A percentile compares a stretch with the other conserved stretches of the same genome.
Evolutionary conservation across 2,113 vertebrate species (phyloP).

Genomic region (Pseudopodoces humilis): DNA sequence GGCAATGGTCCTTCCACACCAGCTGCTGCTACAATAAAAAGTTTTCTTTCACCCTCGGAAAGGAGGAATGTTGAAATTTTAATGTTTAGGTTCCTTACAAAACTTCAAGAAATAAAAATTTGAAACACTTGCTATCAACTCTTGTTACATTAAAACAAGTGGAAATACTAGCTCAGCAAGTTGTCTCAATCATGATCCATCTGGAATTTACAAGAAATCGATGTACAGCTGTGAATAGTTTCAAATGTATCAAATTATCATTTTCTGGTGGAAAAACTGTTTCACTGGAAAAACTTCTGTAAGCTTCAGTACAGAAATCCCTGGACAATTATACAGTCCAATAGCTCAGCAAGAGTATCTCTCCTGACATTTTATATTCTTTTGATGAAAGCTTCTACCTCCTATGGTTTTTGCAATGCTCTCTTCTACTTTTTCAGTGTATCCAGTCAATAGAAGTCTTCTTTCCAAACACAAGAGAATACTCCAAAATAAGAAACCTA

Average conservation of each 20-base stretch:
- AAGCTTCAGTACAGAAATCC: slow-evolving; percentile 26
- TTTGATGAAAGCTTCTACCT: slow-evolving; percentile 53
- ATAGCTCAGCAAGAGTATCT: slow-evolving; percentile 25
- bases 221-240: slow-evolving; percentile 21
- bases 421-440: neutral
- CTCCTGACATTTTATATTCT: slow-evolving; percentile 46
- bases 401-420: slow-evolving; percentile 13
- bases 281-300: slow-evolving; percentile 33
- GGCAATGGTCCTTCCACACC: neutral
- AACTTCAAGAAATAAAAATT: neutral
- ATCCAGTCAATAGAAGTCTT: slow-evolving; percentile 17
- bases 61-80: neutral
- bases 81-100: neutral
- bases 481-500: neutral
- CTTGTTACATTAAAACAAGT: neutral
- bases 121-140: neutral
- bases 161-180: slow-evolving; percentile 3
- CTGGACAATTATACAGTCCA: slow-evolving; percentile 36
- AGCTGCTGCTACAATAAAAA: neutral
- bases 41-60: neutral
- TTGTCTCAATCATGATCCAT: slow-evolving; percentile 21
- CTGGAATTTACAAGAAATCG: slow-evolving; percentile 20
- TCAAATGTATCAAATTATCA: slow-evolving; percentile 43
- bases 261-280: slow-evolving; percentile 37
- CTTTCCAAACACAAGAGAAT: slow-evolving; percentile 24